Base-by-base conservation (phyloP, 2,113 vertebrate genomes). In the Gymnorhina tibicen region DNA sequence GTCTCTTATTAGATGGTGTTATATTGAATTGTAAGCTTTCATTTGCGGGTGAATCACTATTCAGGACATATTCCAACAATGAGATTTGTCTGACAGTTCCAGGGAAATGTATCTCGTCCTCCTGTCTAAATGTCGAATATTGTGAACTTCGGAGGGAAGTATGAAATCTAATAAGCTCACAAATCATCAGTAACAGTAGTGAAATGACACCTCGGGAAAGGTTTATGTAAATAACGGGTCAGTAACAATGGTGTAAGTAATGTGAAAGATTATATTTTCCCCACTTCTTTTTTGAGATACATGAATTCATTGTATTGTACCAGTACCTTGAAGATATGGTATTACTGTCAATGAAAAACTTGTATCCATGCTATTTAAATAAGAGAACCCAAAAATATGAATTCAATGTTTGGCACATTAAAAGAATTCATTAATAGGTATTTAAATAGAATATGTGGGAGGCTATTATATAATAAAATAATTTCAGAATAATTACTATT, bases 61-160 rank as follows among this genome's bases (percentile, higher is more conserved):
- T 96, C 89, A 88, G 93, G 60, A 68, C 81, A 70, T 95, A 95
- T 90, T 97, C 74, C 74, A 90, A 67, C 53, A 96, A 22, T 95
- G 95, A 95, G 41, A 96, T 87, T 92, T 96, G 72, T 92, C 87
- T 97, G 91, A 94, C 94, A 87, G 73, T 90, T 97, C 69, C 64
- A 94, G 87, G 49, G 63, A 87, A 95, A 93, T 14, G 10, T 64
- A 93, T 95, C 66, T 94, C 39, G 78, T 95, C 86, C 81, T 95
- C 47, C 83, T 97, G 76, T 95, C 85, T 97, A 95, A 97, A 94
- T 97, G 91, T 96, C 93, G 37, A 96, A 80, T 95, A 50, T 62
- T 87, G 83, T 83, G 78, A 97, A 96, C 84, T 96, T 96, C 0
- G n/a, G 67, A 93, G 95, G 86, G 68, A 95, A 87, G 89, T 91